A percentile compares a stretch with the other conserved stretches of the same genome.
These are phyloP conservation scores for Luehdorfia chinensis DNA, from an alignment of 1,140 invertebrate species.

Conservation along the genomic window DNA sequence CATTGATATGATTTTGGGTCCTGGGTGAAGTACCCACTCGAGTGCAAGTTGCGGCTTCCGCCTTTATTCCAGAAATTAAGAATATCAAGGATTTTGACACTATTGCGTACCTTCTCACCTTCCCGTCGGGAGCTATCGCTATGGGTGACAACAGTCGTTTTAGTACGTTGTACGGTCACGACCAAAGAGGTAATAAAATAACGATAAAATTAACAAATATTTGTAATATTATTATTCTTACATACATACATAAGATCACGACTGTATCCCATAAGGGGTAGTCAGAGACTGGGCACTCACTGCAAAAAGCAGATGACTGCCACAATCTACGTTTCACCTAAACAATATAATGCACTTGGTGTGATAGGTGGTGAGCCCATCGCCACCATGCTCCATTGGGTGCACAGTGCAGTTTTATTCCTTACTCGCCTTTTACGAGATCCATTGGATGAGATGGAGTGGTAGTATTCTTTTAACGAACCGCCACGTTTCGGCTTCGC, in stretches of 20 bases:
- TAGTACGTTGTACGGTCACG: constrained; percentile 82
- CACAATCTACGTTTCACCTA: no score
- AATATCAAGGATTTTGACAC: constrained; percentile 82
- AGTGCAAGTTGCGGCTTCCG: constrained; percentile 76
- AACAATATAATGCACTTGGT: no score
- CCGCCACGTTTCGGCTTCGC: no score
- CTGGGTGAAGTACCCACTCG: constrained; percentile 79
- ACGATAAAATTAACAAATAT: neutral
- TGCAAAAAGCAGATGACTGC: no score
- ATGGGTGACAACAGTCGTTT: constrained; percentile 82
- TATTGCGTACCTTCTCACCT: constrained; percentile 80
- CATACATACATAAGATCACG: neutral
- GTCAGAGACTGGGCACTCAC: no score
- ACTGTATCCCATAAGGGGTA: no score
- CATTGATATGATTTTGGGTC: constrained; percentile 82
- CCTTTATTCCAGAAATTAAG: constrained; percentile 79
- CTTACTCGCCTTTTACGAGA: no score
- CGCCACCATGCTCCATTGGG: no score
- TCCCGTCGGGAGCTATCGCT: constrained; percentile 80
- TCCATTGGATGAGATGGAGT: no score
- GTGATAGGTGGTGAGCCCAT: no score
- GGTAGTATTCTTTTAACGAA: no score
- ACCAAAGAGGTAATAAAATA: constrained; percentile 81
- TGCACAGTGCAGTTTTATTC: no score
- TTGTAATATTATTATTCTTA: neutral